phyloP scores from a whole-genome alignment of 2,797 vertebrate species.

The Anguilla pacifica region DNA sequence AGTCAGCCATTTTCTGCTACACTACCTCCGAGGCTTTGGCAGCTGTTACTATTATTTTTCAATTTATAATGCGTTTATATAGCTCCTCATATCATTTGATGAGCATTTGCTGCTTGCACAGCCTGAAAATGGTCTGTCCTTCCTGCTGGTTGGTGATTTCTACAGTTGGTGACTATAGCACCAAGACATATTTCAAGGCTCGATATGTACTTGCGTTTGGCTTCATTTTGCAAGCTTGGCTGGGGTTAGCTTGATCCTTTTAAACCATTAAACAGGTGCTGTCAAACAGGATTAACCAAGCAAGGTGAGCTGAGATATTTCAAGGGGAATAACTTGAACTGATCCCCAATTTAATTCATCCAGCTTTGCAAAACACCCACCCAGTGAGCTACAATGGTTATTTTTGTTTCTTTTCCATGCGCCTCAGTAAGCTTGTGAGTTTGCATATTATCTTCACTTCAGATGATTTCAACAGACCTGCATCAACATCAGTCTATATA shows the following conservation, averaged over 20 bases:
- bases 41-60: neutral
- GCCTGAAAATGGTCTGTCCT: neutral
- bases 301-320: neutral
- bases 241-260: neutral
- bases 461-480: neutral
- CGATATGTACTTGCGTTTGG: neutral
- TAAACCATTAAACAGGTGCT: constrained; percentile 6
- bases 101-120: neutral
- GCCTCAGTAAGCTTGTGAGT: neutral
- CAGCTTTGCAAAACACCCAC: neutral
- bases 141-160: neutral
- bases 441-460: neutral
- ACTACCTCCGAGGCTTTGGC: neutral
- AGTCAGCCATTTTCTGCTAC: neutral
- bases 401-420: neutral
- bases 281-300: neutral
- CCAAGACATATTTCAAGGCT: neutral
- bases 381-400: neutral
- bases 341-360: neutral
- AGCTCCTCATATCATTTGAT: constrained; percentile 7
- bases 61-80: constrained; percentile 10
- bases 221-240: neutral
- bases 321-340: neutral
- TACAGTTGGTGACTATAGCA: neutral
- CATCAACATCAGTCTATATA: neutral